Conservation (phyloP, 2,888 invertebrate genomes). For the Pammene aurita region DNA sequence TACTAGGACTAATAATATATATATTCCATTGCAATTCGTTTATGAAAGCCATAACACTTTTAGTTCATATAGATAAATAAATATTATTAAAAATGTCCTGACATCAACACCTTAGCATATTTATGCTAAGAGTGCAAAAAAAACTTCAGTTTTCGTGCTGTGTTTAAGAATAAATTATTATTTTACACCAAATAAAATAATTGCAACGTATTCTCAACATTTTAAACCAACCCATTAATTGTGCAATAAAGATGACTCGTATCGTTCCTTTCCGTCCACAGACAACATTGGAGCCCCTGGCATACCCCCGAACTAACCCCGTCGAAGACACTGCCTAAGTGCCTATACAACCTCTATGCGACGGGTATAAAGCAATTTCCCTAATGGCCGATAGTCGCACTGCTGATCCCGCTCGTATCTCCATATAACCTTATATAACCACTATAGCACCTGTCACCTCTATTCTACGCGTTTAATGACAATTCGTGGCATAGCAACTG, state of each 20-base stretch:
- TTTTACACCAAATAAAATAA: too few relatives aligned
- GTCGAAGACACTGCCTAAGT: slow-evolving; percentile 11
- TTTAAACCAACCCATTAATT: background rate
- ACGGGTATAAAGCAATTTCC: slow-evolving; percentile 75
- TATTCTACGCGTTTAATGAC: slow-evolving; percentile 12
- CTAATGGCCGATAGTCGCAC: slow-evolving; percentile 71
- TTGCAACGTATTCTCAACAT: too few relatives aligned
- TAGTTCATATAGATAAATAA: too few relatives aligned
- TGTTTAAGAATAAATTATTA: too few relatives aligned
- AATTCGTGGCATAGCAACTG: background rate
- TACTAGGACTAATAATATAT: too few relatives aligned
- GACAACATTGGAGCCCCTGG: background rate
- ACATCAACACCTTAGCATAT: too few relatives aligned
- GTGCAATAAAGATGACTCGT: background rate
- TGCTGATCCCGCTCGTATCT: slow-evolving; percentile 56
- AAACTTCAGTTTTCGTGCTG: too few relatives aligned
- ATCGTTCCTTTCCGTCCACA: slow-evolving; percentile 3
- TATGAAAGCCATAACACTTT: too few relatives aligned
- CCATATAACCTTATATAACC: slow-evolving; percentile 12
- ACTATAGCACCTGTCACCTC: slow-evolving; percentile 1
- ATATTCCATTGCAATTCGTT: too few relatives aligned
- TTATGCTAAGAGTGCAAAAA: too few relatives aligned
- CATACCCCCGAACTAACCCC: slow-evolving; percentile 9
- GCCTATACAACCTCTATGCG: slow-evolving; percentile 42
- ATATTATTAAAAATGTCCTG: too few relatives aligned